Evolutionary conservation across 1,140 invertebrate genomes (phyloP), one percentile per base, ranked within the genome.

Genomic region (Chironomus striatipennis): DNA sequence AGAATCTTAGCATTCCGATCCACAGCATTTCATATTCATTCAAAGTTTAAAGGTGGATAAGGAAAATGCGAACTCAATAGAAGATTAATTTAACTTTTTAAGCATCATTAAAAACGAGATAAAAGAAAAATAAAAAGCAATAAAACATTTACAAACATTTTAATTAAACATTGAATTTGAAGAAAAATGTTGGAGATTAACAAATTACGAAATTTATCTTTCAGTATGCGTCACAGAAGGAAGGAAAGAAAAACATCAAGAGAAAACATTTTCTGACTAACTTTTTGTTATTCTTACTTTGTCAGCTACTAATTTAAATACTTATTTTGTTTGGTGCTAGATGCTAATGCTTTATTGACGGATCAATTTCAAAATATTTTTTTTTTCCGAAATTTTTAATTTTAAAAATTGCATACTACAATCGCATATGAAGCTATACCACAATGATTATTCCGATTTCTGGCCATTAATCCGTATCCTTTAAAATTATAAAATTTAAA

Each of bases 391-490:
- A 47, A 47, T 2, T 47, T 47, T 5, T 15, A 47, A 15, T n/a
- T n/a, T n/a, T n/a, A n/a, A n/a, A n/a, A n/a, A n/a, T n/a, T n/a
- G n/a, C 47, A 57, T 12, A n/a, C 12, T 1, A 57, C n/a, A 73
- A 77, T 79, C 42, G 87, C 85, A 21, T 77, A 74, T 8, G 84
- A 83, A 12, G 88, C 87, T 76, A 90, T 85, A 74, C 87, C 87
- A 79, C 89, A 90, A 74, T 85, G 83, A 78, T 90, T 89, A 7
- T 83, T 79, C 64, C 84, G 82, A 77, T 89, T 88, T 73, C 87
- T 78, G 2, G 83, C 78, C 82, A 90, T 88, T 76, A 82, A 80
- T 74, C 89, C 84, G 79, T 87, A 90, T 9, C 89, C 47, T 57
- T 5, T 0, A 57, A 15, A 57, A 15, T 12, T 12, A 15, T 15